These are phyloP conservation scores for Portunus trituberculatus DNA, from an alignment of 1,140 invertebrate genomes.

Conservation along the genomic window DNA sequence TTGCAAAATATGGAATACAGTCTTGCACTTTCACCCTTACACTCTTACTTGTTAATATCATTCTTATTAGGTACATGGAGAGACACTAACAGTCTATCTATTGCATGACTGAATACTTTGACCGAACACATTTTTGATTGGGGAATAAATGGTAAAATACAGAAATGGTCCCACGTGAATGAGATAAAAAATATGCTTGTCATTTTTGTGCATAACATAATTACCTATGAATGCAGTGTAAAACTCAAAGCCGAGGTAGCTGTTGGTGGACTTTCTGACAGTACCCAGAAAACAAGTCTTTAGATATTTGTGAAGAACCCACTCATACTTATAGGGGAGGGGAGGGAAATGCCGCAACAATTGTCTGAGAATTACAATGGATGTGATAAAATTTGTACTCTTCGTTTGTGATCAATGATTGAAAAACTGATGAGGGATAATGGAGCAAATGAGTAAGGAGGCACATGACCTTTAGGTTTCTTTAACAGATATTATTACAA, in stretches of 20 bases:
- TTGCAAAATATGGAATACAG: conserved; percentile 67
- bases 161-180: conserved; percentile 59
- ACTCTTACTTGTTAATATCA: conserved; percentile 61
- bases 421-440: conserved; percentile 25
- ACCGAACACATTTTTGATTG: conserved; percentile 30
- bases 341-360: conserved; percentile 5
- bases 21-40: conserved; percentile 56
- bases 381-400: conserved; percentile 73
- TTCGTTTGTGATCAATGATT: conserved; percentile 66
- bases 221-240: not conserved
- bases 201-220: conserved; percentile 46
- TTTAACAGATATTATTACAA: not conserved
- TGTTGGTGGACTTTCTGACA: not conserved
- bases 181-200: conserved; percentile 31
- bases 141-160: conserved; percentile 46
- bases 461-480: not conserved
- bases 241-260: conserved; percentile 42
- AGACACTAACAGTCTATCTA: conserved; percentile 33
- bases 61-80: conserved; percentile 64
- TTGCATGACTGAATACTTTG: not conserved
- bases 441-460: not conserved
- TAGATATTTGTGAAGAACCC: not conserved
- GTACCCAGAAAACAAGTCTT: not conserved
- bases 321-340: not conserved
- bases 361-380: conserved; percentile 40